Conservation (phyloP, 2,888 invertebrate genomes). For the Tineola bisselliella region DNA sequence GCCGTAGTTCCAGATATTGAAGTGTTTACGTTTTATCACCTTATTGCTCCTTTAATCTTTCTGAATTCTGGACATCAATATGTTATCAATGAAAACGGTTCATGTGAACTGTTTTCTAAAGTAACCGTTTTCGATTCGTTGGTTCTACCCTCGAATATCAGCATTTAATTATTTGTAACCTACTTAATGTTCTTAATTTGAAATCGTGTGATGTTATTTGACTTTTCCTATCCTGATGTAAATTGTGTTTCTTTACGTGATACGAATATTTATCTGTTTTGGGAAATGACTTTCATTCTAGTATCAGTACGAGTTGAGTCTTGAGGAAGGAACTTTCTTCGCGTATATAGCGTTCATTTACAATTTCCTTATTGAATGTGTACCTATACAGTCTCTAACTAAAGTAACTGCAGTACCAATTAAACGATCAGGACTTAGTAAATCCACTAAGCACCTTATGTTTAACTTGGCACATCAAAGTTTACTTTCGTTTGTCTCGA, state of each 20-base stretch:
- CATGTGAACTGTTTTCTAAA: not conserved
- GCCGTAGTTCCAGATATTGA: no score
- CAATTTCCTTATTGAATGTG: not conserved
- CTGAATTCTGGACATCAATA: not conserved
- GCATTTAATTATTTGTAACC: not conserved
- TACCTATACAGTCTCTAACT: not conserved
- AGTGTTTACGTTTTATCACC: not conserved
- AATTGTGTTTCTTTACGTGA: not conserved
- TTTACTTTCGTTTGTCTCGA: not conserved
- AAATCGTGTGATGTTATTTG: not conserved
- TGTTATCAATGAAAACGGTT: not conserved
- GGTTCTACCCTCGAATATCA: not conserved
- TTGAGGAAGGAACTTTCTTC: not conserved
- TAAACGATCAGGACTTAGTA: no score
- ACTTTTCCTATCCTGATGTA: not conserved
- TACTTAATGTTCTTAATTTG: not conserved
- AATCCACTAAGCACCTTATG: not conserved
- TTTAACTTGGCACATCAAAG: not conserved
- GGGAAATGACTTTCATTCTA: conserved; percentile 6
- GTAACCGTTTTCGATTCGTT: not conserved
- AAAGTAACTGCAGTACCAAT: not conserved
- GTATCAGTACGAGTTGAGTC: not conserved
- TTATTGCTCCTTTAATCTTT: not conserved
- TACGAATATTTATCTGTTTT: not conserved
- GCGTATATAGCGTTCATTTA: conserved; percentile 6